A percentile compares a stretch with the other conserved stretches of the same genome.
phyloP scores from a whole-genome alignment of 2,888 invertebrate genomes.

The Leucozona laternaria region DNA sequence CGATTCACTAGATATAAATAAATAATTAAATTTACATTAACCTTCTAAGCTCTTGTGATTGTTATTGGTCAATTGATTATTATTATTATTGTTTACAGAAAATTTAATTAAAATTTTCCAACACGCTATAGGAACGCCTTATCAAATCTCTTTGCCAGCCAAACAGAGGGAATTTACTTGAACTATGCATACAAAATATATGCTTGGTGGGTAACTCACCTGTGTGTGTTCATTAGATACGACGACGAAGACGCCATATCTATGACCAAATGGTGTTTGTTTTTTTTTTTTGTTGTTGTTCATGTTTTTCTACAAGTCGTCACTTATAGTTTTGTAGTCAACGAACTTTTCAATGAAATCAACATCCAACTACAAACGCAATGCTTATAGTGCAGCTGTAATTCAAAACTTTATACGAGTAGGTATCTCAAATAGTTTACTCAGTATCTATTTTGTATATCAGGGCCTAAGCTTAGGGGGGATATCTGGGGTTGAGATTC shows the following conservation, averaged over 20 bases:
- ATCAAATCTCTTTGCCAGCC: neutral
- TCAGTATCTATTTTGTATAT: neutral
- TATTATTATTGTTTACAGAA: slow-evolving; percentile 12
- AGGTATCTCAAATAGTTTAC: slow-evolving; percentile 20
- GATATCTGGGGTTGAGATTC: neutral
- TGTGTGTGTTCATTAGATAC: slow-evolving; percentile 28
- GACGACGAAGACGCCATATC: slow-evolving; percentile 21
- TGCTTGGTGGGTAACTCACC: slow-evolving; percentile 37
- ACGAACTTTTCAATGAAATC: slow-evolving; percentile 80
- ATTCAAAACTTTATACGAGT: slow-evolving; percentile 57
- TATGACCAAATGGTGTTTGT: slow-evolving; percentile 57
- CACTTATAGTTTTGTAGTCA: slow-evolving; percentile 76
- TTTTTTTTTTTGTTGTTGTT: neutral
- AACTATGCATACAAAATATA: neutral
- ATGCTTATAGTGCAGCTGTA: slow-evolving; percentile 50
- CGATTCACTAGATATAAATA: neutral
- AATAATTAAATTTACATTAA: slow-evolving; percentile 66
- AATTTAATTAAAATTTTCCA: slow-evolving; percentile 12
- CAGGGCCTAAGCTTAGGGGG: neutral
- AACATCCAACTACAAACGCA: slow-evolving; percentile 70
- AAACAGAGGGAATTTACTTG: neutral
- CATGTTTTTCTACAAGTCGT: slow-evolving; percentile 12
- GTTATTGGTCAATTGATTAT: slow-evolving; percentile 37
- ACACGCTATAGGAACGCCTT: slow-evolving; percentile 12
- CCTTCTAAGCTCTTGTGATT: slow-evolving; percentile 51